These are phyloP conservation scores for Cacatua alba DNA, from an alignment of 2,113 vertebrate genomes.

Conservation along the genomic window DNA sequence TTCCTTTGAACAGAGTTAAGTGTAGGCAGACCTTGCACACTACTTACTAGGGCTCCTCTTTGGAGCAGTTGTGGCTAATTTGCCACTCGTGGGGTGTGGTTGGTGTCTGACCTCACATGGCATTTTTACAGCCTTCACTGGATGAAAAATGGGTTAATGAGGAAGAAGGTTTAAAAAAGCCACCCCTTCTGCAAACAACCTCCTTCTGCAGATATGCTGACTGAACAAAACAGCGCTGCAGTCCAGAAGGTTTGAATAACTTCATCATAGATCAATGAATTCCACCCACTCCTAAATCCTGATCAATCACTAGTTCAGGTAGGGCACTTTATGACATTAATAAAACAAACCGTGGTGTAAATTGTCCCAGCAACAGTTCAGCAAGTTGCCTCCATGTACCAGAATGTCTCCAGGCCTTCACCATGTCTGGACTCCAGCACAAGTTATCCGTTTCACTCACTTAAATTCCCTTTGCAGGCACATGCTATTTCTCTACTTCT, in stretches of 20 bases:
- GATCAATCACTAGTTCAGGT: neutral
- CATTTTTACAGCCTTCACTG: neutral
- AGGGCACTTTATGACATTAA: neutral
- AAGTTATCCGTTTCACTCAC: neutral
- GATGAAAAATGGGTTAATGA: neutral
- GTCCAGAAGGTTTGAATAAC: neutral
- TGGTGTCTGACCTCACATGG: neutral
- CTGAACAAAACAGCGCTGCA: neutral
- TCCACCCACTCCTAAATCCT: neutral
- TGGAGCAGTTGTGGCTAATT: neutral
- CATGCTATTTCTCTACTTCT: neutral
- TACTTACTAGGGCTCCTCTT: neutral
- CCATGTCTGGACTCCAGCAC: neutral
- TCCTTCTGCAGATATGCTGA: neutral
- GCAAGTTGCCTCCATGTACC: neutral
- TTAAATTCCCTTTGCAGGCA: neutral
- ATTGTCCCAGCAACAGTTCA: neutral
- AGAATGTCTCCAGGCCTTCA: neutral
- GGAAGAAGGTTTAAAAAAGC: neutral
- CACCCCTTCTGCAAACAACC: neutral
- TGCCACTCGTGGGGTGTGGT: rapidly evolving
- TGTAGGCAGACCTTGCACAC: neutral
- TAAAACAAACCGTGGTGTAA: neutral
- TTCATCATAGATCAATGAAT: neutral
- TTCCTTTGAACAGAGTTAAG: neutral